A percentile compares a stretch with the other conserved stretches of the same genome.
Evolutionary conservation across 2,888 invertebrate genomes (phyloP).

Genomic region (Amphipoea lucens): DNA sequence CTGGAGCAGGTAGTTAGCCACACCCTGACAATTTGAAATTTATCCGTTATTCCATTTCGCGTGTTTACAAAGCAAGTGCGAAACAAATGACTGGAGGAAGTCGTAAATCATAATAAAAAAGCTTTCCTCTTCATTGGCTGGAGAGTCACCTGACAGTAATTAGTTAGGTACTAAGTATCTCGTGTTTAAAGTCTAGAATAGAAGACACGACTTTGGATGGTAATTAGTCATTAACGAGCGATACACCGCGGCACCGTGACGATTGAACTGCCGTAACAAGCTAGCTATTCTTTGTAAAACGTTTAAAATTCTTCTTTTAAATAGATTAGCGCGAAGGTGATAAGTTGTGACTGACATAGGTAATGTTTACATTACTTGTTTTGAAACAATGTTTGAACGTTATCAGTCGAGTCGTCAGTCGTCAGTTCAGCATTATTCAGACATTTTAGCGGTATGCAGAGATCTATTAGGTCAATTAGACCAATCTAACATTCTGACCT

Average conservation of each 20-base stretch:
- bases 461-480: conserved; percentile 68
- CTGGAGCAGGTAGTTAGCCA: conserved; percentile 15
- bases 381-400: conserved; percentile 47
- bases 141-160: background rate
- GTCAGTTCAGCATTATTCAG: conserved; percentile 19
- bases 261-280: background rate
- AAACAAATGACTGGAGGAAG: conserved; percentile 19
- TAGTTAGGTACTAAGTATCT: background rate
- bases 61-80: conserved; percentile 1
- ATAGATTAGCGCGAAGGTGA: conserved; percentile 48
- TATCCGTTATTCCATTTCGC: background rate
- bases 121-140: background rate
- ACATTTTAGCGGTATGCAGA: conserved; percentile 42
- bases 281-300: conserved; percentile 2
- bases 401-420: conserved; percentile 42
- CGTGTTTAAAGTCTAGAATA: conserved; percentile 24
- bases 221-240: conserved; percentile 36
- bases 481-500: conserved; percentile 57
- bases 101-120: background rate
- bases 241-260: conserved; percentile 18
- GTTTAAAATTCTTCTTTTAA: conserved; percentile 30
- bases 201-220: conserved; percentile 12
- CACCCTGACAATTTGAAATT: conserved; percentile 22
- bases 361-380: conserved; percentile 50
- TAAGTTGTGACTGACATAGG: conserved; percentile 40